A percentile compares a stretch with the other conserved stretches of the same genome.
Evolutionary conservation across 2,797 vertebrate genomes (phyloP).

Genomic region (Poeciliopsis paucimaculata): DNA sequence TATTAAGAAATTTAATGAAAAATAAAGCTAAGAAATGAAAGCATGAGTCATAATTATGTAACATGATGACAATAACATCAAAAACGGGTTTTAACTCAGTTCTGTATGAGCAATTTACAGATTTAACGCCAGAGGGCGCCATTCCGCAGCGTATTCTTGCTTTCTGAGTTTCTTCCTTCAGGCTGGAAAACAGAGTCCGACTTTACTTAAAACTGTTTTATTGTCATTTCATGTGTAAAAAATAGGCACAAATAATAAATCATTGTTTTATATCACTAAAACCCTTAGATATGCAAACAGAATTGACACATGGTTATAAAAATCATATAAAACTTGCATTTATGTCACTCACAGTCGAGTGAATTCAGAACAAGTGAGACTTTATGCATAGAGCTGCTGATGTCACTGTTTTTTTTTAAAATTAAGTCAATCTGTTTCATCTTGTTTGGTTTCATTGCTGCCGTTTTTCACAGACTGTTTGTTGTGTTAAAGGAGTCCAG

Average conservation of each 20-base stretch:
- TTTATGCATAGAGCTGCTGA: slow-evolving; percentile 3
- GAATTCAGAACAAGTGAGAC: slow-evolving; percentile 6
- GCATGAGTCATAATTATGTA: not conserved
- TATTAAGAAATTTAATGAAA: not conserved
- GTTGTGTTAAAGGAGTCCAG: slow-evolving; percentile 3
- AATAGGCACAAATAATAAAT: slow-evolving; percentile 55
- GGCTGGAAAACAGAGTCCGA: not conserved
- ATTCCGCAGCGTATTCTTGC: slow-evolving; percentile 35
- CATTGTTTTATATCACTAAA: slow-evolving; percentile 46
- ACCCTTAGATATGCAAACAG: slow-evolving; percentile 53
- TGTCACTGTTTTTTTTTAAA: not conserved
- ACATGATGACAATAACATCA: not conserved
- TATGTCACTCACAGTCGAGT: slow-evolving; percentile 28
- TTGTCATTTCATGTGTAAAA: slow-evolving; percentile 68
- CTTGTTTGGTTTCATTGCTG: not conserved
- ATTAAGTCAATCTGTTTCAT: not conserved
- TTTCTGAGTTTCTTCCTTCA: not conserved
- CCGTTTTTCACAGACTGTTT: not conserved
- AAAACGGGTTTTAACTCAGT: not conserved
- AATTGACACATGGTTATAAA: slow-evolving; percentile 48
- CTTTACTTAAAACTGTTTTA: slow-evolving; percentile 65
- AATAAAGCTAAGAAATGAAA: not conserved
- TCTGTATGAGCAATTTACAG: not conserved
- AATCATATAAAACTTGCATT: slow-evolving; percentile 14
- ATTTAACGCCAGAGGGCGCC: slow-evolving; percentile 51